Evolutionary conservation across 2,113 vertebrate genomes (phyloP).

Genomic region (Proterorhinus semilunaris): DNA sequence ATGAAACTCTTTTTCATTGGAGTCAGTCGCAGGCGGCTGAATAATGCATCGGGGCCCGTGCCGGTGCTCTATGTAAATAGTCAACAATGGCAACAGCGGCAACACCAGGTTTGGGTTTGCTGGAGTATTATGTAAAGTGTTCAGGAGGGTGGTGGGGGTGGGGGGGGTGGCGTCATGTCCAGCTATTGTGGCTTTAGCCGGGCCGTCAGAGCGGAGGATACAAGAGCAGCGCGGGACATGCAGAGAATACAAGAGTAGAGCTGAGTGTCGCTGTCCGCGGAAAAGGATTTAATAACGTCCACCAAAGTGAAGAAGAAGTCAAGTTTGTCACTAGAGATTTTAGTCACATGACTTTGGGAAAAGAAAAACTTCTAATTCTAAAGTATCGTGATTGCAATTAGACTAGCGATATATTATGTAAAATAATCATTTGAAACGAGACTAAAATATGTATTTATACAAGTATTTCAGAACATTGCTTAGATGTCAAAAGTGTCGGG

Average conservation of each 20-base stretch:
- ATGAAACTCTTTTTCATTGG: conserved; percentile 73
- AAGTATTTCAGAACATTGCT: too few relatives aligned
- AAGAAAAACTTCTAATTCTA: too few relatives aligned
- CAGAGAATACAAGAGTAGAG: conserved; percentile 73
- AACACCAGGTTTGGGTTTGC: conserved; percentile 72
- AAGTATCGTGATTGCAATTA: too few relatives aligned
- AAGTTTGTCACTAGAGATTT: too few relatives aligned
- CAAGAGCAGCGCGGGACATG: conserved; percentile 57
- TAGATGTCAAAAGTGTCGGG: too few relatives aligned
- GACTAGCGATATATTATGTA: too few relatives aligned
- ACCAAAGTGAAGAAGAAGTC: neutral
- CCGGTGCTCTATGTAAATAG: conserved; percentile 77
- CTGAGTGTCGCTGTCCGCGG: conserved; percentile 45
- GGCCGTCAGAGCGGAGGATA: conserved; percentile 42
- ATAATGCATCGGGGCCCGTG: conserved; percentile 77
- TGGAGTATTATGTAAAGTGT: conserved; percentile 72
- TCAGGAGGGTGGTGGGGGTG: conserved; percentile 27
- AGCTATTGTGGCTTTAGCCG: conserved; percentile 56
- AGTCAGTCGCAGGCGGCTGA: conserved; percentile 72
- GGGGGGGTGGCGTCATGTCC: conserved; percentile 39
- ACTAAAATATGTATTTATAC: too few relatives aligned
- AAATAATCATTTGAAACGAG: too few relatives aligned
- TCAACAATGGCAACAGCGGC: conserved; percentile 70
- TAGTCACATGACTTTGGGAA: too few relatives aligned
- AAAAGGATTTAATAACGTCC: neutral